Evolutionary conservation across 2,797 vertebrate genomes (phyloP).

Genomic region (Catharus ustulatus): DNA sequence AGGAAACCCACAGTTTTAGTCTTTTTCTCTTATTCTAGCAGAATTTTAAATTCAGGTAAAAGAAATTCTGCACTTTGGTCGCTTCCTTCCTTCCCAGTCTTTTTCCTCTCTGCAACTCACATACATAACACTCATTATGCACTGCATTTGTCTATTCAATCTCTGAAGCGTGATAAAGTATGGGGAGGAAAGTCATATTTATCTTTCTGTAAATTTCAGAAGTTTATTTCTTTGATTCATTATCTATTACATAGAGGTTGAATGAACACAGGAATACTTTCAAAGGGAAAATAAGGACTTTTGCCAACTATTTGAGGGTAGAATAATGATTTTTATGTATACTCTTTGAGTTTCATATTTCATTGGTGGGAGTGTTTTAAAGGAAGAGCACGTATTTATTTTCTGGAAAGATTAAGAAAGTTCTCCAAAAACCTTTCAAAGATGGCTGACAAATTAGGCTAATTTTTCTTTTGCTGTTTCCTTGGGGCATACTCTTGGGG

Average conservation of each 20-base stretch:
- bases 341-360: not conserved
- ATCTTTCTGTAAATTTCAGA: not conserved
- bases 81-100: not conserved
- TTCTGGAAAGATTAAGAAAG: not conserved
- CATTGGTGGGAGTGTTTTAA: not conserved
- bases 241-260: not conserved
- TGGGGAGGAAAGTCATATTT: not conserved
- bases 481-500: not conserved
- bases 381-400: not conserved
- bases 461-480: not conserved
- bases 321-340: not conserved
- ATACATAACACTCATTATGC: not conserved
- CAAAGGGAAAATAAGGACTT: not conserved
- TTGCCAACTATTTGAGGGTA: not conserved
- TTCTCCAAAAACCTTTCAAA: not conserved
- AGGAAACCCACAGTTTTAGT: not conserved
- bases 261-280: not conserved
- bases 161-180: not conserved
- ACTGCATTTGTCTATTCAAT: not conserved
- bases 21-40: not conserved
- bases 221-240: not conserved
- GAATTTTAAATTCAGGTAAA: not conserved
- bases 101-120: not conserved
- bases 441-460: not conserved
- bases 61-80: not conserved